Percentiles rank a stretch among this genome's conserved stretches.
phyloP scores from a whole-genome alignment of 64 coral and sea anemone genomes.

The Cladopsammia gracilis region DNA sequence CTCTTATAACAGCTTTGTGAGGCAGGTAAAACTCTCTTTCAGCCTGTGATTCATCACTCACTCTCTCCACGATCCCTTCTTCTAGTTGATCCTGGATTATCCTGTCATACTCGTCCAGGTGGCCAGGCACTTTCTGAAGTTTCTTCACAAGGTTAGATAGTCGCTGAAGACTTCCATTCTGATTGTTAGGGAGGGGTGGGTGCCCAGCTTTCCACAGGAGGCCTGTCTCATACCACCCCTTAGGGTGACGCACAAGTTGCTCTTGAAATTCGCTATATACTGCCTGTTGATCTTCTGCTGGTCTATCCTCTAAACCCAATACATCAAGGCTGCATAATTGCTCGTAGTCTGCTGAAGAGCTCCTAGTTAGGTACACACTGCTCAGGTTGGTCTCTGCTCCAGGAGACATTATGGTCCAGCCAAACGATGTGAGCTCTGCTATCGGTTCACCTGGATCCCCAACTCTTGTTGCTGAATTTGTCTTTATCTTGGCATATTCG shows the following conservation, averaged over 20 bases:
- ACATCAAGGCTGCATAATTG: constrained; percentile 51
- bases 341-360: constrained; percentile 26
- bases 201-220: constrained; percentile 32
- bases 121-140: constrained; percentile 5
- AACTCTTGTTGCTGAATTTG: constrained; percentile 33
- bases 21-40: constrained; percentile 55
- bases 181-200: constrained; percentile 43
- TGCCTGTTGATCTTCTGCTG: constrained; percentile 23
- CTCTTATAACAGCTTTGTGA: constrained; percentile 40
- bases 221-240: constrained; percentile 41
- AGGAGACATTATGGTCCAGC: constrained; percentile 59
- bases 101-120: constrained; percentile 7
- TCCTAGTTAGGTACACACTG: constrained; percentile 46
- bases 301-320: constrained; percentile 53
- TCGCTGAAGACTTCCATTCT: constrained; percentile 28
- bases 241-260: not conserved
- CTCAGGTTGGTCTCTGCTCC: constrained; percentile 19
- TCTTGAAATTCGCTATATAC: constrained; percentile 43
- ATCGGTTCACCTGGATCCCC: constrained; percentile 45
- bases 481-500: constrained; percentile 59
- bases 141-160: constrained; percentile 42
- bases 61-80: constrained; percentile 57
- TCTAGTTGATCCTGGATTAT: constrained; percentile 41
- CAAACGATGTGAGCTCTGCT: constrained; percentile 46
- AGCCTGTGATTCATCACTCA: not conserved